Conservation (phyloP, 2,888 invertebrate species). For the Leucoptera coffeella region DNA sequence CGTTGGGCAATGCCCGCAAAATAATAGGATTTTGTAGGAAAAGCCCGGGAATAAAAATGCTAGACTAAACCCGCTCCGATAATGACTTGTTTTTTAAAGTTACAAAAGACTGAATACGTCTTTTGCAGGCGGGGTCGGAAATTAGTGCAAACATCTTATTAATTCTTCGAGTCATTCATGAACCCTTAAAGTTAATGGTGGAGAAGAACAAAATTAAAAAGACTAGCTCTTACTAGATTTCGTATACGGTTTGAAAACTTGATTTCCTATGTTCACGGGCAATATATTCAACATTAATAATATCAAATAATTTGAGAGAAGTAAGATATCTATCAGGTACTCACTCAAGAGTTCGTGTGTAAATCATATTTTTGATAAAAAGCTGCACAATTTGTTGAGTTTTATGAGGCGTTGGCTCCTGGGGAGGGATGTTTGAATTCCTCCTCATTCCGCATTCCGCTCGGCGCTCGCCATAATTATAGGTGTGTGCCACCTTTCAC, state of each 20-base stretch:
- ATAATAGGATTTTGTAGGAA: conserved; percentile 22
- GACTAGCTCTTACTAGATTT: too few relatives aligned
- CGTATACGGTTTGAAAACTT: too few relatives aligned
- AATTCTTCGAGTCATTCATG: too few relatives aligned
- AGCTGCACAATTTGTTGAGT: too few relatives aligned
- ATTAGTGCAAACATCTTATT: conserved; percentile 31
- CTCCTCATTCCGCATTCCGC: conserved; percentile 39
- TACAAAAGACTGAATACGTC: conserved; percentile 47
- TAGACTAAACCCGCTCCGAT: conserved; percentile 42
- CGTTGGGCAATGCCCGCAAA: conserved; percentile 30
- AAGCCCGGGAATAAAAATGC: conserved; percentile 27
- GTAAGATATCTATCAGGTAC: too few relatives aligned
- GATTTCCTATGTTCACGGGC: too few relatives aligned
- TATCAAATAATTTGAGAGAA: too few relatives aligned
- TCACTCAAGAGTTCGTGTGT: too few relatives aligned
- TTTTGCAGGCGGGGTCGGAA: conserved; percentile 32
- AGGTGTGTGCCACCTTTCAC: conserved; percentile 43
- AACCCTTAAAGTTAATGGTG: conserved; percentile 25
- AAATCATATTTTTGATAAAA: too few relatives aligned
- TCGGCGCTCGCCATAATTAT: conserved; percentile 28
- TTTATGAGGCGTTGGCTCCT: too few relatives aligned
- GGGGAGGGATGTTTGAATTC: conserved; percentile 22
- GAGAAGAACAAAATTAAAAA: too few relatives aligned
- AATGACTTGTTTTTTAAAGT: conserved; percentile 54
- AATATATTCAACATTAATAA: too few relatives aligned